Percentiles rank a stretch among this genome's conserved stretches.
Conservation (phyloP, 2,888 invertebrate species). For the Colletes collaris region DNA sequence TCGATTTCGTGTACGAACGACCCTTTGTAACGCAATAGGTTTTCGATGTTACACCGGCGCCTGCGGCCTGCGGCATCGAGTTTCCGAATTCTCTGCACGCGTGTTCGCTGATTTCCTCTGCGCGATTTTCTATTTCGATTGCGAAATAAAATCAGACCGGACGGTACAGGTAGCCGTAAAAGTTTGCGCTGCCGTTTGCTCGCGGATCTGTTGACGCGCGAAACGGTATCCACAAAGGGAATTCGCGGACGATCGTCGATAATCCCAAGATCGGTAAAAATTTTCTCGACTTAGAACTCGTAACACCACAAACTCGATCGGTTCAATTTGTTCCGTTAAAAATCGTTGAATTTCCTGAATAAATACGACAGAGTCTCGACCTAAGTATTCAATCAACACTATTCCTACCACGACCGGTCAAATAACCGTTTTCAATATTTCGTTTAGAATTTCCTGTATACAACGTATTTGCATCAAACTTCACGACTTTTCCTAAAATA, state of each 20-base stretch:
- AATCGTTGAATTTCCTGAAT: too few relatives aligned
- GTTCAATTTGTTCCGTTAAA: too few relatives aligned
- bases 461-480: too few relatives aligned
- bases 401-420: too few relatives aligned
- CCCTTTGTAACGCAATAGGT: constrained; percentile 69
- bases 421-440: too few relatives aligned
- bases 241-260: not conserved
- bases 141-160: constrained; percentile 35
- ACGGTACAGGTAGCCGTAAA: constrained; percentile 4
- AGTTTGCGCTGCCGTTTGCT: not conserved
- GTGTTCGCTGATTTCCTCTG: constrained; percentile 44
- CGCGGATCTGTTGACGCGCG: constrained; percentile 8
- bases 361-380: too few relatives aligned
- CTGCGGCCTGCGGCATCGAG: constrained; percentile 63
- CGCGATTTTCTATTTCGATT: constrained; percentile 25
- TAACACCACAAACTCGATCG: too few relatives aligned
- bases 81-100: constrained; percentile 59
- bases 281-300: too few relatives aligned
- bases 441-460: too few relatives aligned
- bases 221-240: constrained; percentile 21
- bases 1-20: constrained; percentile 57
- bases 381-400: too few relatives aligned
- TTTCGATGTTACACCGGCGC: constrained; percentile 60
- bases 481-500: too few relatives aligned
- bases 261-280: not conserved